phyloP scores from a whole-genome alignment of 2,888 invertebrate species.

The Heliothis peltigera region DNA sequence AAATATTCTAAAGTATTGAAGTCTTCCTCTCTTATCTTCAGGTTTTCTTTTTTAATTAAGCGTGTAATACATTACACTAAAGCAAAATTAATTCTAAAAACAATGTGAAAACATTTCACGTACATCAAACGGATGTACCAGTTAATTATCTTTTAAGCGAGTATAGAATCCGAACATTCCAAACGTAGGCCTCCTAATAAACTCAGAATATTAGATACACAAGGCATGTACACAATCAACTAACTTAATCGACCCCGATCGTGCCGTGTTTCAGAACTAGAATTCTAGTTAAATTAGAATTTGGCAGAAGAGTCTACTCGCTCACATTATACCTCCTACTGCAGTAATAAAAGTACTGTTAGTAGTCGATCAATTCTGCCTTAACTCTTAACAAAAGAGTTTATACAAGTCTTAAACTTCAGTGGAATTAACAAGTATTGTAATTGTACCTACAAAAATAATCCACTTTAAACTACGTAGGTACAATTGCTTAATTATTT shows the following conservation, averaged over 20 bases:
- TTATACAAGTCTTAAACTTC: no score
- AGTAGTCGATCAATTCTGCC: no score
- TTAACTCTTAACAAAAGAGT: no score
- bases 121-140: neutral
- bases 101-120: neutral
- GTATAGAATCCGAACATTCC: conserved; percentile 6
- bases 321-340: no score
- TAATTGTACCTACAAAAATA: no score
- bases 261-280: conserved; percentile 39
- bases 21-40: no score
- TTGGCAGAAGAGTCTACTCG: conserved; percentile 7
- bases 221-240: conserved; percentile 49
- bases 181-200: neutral
- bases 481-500: no score
- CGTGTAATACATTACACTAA: neutral
- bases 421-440: no score
- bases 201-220: conserved; percentile 33
- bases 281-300: conserved; percentile 29
- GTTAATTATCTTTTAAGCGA: neutral
- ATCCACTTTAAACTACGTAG: no score
- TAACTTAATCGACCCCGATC: conserved; percentile 49
- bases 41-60: neutral
- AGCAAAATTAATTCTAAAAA: neutral
- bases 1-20: no score
- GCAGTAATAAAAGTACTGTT: no score